These are phyloP conservation scores for Gallinago nigripennis DNA, from an alignment of 2,797 vertebrate species.

Conservation along the genomic window DNA sequence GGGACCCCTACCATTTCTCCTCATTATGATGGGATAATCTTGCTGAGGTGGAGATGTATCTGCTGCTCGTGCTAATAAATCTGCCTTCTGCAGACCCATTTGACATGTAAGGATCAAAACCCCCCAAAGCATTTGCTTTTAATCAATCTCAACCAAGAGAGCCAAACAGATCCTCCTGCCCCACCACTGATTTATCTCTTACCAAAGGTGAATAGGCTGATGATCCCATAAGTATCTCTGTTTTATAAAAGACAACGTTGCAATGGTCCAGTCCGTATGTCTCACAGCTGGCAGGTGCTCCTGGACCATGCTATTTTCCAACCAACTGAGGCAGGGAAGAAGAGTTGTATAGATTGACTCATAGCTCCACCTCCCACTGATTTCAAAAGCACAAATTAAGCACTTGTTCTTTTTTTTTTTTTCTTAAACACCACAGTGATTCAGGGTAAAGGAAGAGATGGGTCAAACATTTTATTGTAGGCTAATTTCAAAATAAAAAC, in stretches of 20 bases:
- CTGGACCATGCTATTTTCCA: background rate
- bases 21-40: background rate
- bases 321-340: background rate
- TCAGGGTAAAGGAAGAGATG: background rate
- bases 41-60: background rate
- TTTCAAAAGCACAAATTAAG: constrained; percentile 46
- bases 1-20: background rate
- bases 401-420: background rate
- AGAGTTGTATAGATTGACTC: constrained; percentile 60
- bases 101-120: background rate
- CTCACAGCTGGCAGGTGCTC: background rate
- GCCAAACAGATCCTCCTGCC: background rate
- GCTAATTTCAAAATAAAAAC: background rate
- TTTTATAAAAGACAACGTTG: background rate
- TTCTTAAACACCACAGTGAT: background rate
- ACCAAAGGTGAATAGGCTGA: constrained; percentile 43
- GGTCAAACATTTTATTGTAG: background rate
- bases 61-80: background rate
- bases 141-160: background rate
- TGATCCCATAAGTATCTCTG: constrained; percentile 28
- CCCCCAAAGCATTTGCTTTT: background rate
- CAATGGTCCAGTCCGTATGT: background rate
- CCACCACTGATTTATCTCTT: background rate
- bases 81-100: background rate
- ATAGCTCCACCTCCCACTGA: constrained; percentile 62